Evolutionary conservation across 1,140 invertebrate species (phyloP).

Genomic region (Bacillus rossius): DNA sequence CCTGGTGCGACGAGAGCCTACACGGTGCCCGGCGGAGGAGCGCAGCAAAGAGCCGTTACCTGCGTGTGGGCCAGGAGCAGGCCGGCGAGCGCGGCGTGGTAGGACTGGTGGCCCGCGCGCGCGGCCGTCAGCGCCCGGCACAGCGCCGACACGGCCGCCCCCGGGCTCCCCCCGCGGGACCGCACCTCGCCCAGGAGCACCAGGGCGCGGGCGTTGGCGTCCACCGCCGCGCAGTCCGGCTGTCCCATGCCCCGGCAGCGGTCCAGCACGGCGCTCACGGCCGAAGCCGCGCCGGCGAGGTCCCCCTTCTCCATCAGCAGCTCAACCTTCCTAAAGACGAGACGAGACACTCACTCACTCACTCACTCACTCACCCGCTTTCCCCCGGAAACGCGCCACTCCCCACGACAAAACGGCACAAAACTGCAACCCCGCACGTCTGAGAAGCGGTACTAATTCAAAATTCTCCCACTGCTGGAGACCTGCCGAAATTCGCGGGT

Average conservation of each 20-base stretch:
- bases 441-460: no score
- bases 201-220: conserved; percentile 58
- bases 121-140: conserved; percentile 66
- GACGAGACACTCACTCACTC: no score
- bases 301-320: conserved; percentile 63
- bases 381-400: no score
- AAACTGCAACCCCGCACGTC: no score
- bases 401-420: no score
- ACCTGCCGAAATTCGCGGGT: no score
- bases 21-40: no score
- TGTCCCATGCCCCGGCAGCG: conserved; percentile 39
- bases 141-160: conserved; percentile 53
- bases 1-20: no score
- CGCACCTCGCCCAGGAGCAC: conserved; percentile 68
- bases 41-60: no score
- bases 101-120: conserved; percentile 64
- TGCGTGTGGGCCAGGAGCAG: conserved; percentile 70
- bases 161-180: conserved; percentile 46
- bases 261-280: conserved; percentile 52
- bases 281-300: conserved; percentile 52
- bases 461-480: no score
- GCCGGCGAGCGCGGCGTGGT: conserved; percentile 65
- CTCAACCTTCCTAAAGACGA: conserved; percentile 56
- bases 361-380: no score
- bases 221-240: conserved; percentile 47